Evolutionary conservation across 30 jellyfish, hydroid and myxozoan species (phyloP).

Genomic region (Aurelia sp.): DNA sequence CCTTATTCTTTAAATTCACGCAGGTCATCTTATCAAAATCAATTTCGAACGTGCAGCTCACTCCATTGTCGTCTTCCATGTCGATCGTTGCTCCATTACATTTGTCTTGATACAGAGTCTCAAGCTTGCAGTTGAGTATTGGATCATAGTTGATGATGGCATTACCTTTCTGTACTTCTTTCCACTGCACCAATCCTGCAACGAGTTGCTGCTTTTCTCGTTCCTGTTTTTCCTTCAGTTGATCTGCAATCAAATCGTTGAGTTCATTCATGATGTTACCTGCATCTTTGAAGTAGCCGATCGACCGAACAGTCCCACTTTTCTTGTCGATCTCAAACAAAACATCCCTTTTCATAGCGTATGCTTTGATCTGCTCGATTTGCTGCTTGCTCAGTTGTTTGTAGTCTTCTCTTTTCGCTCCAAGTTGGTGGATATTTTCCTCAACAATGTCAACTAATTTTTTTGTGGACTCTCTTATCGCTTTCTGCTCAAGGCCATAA

Average conservation of each 20-base stretch:
- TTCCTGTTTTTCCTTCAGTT: background rate
- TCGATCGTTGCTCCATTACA: background rate
- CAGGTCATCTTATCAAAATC: slow-evolving; percentile 1
- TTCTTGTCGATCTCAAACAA: slow-evolving; percentile 7
- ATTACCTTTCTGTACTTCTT: slow-evolving; percentile 12
- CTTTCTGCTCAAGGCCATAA: slow-evolving; percentile 3
- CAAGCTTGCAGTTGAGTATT: slow-evolving; percentile 10
- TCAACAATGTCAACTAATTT: background rate
- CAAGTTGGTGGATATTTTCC: slow-evolving; percentile 11
- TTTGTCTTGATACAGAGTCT: background rate
- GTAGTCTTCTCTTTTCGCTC: background rate
- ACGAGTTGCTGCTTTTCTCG: slow-evolving; percentile 20
- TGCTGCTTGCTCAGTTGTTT: background rate
- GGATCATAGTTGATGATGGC: slow-evolving; percentile 20
- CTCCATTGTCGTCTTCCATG: slow-evolving; percentile 6
- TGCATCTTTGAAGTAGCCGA: slow-evolving; percentile 19
- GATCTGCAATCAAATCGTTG: background rate
- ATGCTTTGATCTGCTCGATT: background rate
- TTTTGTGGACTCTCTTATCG: background rate
- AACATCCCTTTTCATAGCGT: slow-evolving; percentile 29
- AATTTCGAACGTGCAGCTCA: background rate
- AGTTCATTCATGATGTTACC: background rate
- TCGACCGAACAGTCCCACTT: slow-evolving; percentile 13
- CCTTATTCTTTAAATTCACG: background rate
- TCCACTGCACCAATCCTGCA: slow-evolving; percentile 38